A percentile compares a stretch with the other conserved stretches of the same genome.
These are phyloP conservation scores for Neopipo cinnamomea DNA, from an alignment of 2,113 vertebrate species.

Conservation along the genomic window DNA sequence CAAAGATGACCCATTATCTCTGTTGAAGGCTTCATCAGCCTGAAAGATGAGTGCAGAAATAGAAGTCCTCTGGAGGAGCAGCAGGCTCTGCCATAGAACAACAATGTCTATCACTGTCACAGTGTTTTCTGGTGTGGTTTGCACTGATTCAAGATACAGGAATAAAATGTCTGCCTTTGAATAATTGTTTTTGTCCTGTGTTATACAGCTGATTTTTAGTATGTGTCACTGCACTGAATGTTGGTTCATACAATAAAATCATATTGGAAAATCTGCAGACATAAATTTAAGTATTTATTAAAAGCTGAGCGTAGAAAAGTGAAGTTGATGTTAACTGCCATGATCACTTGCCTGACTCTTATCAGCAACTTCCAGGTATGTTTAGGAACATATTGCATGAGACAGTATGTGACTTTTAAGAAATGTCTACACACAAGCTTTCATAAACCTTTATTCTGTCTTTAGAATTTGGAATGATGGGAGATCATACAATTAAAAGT, in stretches of 20 bases:
- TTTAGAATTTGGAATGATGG: constrained; percentile 99
- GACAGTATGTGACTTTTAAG: constrained; percentile 80
- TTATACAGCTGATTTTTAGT: constrained; percentile 39
- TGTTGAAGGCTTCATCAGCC: not conserved
- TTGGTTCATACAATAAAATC: constrained; percentile 59
- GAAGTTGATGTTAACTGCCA: constrained; percentile 62
- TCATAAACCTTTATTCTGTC: constrained; percentile 99
- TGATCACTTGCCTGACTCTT: constrained; percentile 56
- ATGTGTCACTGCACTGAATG: constrained; percentile 55
- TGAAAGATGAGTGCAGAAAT: not conserved
- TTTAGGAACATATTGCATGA: constrained; percentile 83
- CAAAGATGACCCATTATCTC: constrained; percentile 1
- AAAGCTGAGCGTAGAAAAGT: constrained; percentile 62
- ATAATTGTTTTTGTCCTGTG: constrained; percentile 29
- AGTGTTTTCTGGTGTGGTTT: constrained; percentile 61
- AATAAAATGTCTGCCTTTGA: constrained; percentile 49
- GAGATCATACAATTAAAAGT: constrained; percentile 99
- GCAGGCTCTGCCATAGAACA: constrained; percentile 22
- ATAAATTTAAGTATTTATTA: constrained; percentile 51
- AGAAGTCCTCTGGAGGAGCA: constrained; percentile 3
- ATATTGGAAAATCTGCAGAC: constrained; percentile 56
- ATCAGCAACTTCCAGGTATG: constrained; percentile 65
- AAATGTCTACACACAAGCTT: constrained; percentile 91
- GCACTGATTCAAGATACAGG: constrained; percentile 35
- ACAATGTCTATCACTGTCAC: constrained; percentile 21